These are phyloP conservation scores for Lamprologus tigripictilis DNA, from an alignment of 2,113 vertebrate species.

Conservation along the genomic window DNA sequence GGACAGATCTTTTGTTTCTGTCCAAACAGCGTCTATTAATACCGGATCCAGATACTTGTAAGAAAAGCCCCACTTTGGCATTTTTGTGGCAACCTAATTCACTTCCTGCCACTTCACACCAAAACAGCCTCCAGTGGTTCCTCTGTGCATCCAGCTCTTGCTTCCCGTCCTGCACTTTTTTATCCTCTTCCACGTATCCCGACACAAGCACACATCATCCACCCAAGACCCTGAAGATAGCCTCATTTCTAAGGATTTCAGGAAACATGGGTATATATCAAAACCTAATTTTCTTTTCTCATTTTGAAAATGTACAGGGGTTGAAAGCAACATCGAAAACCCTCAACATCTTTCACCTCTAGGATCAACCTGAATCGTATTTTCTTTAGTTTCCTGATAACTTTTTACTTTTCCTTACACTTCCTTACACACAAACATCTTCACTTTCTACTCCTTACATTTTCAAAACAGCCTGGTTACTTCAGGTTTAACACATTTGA, in stretches of 20 bases:
- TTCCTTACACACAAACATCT: background rate
- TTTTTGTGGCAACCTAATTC: constrained; percentile 27
- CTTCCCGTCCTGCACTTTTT: constrained; percentile 43
- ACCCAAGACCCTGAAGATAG: constrained; percentile 20
- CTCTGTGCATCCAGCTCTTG: constrained; percentile 33
- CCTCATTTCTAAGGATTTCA: background rate
- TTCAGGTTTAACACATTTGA: background rate
- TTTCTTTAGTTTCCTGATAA: background rate
- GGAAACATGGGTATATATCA: constrained; percentile 23
- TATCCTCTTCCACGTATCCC: background rate
- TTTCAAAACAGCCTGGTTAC: background rate
- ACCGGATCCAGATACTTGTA: constrained; percentile 25
- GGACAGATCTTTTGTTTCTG: background rate
- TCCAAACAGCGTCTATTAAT: constrained; percentile 31
- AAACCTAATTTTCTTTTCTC: constrained; percentile 34
- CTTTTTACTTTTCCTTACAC: background rate
- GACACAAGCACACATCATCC: background rate
- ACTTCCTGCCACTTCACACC: constrained; percentile 64
- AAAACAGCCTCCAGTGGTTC: constrained; percentile 44
- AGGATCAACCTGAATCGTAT: background rate
- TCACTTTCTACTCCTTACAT: background rate
- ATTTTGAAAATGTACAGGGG: constrained; percentile 7
- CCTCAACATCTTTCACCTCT: constrained; percentile 65
- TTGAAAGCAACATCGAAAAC: constrained; percentile 44
- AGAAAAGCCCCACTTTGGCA: constrained; percentile 35